Conservation (phyloP, 2,797 vertebrate genomes). For the Buceros bicornis region DNA sequence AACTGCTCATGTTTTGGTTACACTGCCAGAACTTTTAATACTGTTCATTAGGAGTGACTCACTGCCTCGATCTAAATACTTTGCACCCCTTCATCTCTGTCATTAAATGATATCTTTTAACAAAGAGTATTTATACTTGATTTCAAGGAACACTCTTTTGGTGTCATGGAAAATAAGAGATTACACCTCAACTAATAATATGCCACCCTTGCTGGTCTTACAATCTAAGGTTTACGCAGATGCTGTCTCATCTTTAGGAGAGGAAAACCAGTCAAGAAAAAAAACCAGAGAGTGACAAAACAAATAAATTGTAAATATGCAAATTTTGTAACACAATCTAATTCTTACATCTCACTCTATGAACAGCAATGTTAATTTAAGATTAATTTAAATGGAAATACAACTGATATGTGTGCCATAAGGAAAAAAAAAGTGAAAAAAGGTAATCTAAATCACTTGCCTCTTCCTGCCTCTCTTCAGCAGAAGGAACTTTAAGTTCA, state of each 20-base stretch:
- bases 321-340: background rate
- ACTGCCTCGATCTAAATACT: background rate
- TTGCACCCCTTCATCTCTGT: background rate
- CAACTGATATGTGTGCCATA: background rate
- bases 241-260: background rate
- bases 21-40: background rate
- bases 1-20: background rate
- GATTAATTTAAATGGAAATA: background rate
- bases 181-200: background rate
- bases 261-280: background rate
- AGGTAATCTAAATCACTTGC: constrained; percentile 74
- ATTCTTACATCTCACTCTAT: background rate
- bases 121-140: background rate
- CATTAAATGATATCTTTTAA: background rate
- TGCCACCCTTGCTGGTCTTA: background rate
- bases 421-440: background rate
- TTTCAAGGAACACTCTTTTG: background rate
- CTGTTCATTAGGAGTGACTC: background rate
- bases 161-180: background rate
- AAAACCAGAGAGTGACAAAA: background rate
- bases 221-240: background rate
- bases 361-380: background rate
- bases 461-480: constrained; percentile 93
- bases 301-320: background rate
- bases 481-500: constrained; percentile 95